These are phyloP conservation scores for Troglohyphantes excavatus DNA, from an alignment of 2,888 invertebrate species.

Conservation along the genomic window DNA sequence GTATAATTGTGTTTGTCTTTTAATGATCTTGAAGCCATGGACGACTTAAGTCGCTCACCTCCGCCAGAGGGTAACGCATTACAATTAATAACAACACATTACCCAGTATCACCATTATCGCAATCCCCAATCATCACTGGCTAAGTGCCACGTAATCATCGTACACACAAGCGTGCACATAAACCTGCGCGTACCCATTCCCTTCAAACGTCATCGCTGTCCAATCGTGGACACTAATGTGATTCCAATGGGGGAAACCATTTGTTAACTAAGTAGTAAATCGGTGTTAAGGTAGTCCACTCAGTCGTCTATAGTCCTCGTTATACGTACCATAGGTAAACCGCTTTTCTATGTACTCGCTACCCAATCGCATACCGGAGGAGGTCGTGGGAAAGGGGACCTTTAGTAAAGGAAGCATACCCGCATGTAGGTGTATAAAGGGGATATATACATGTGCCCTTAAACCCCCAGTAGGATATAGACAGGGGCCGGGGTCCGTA, in stretches of 20 bases:
- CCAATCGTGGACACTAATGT: not conserved
- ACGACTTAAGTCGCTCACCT: too few species aligned
- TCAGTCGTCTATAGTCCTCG: not conserved
- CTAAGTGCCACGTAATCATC: too few species aligned
- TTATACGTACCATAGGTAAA: not conserved
- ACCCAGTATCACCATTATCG: too few species aligned
- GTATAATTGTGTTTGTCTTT: too few species aligned
- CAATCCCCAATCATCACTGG: too few species aligned
- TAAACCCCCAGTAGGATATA: conserved; percentile 33
- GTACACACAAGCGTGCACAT: too few species aligned
- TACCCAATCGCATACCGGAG: conserved; percentile 17
- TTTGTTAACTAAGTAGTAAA: conserved; percentile 2
- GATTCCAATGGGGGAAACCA: not conserved
- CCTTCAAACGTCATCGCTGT: not conserved
- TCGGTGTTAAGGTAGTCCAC: conserved; percentile 15
- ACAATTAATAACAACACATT: too few species aligned
- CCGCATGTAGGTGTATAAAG: conserved; percentile 74
- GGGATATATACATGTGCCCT: conserved; percentile 46
- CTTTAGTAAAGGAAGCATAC: conserved; percentile 37
- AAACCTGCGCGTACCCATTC: not conserved
- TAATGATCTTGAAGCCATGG: too few species aligned
- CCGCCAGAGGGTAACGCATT: too few species aligned
- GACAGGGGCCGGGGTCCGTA: conserved; percentile 59
- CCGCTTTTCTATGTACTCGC: not conserved
- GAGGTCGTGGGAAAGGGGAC: conserved; percentile 57